phyloP scores from a whole-genome alignment of 1,140 invertebrate genomes.

The Dreissena polymorpha region DNA sequence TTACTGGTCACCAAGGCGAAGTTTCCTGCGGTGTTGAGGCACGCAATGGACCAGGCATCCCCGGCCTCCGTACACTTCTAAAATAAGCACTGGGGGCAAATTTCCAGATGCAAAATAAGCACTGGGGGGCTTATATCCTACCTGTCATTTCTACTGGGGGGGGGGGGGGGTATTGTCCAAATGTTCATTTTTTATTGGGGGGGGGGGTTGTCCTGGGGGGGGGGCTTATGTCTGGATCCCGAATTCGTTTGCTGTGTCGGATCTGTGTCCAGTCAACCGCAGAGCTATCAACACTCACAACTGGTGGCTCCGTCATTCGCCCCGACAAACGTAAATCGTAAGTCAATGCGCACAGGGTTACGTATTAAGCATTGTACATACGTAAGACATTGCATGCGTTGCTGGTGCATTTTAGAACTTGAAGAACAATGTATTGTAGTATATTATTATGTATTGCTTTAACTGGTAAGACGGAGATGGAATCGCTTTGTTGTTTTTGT shows the following conservation, averaged over 20 bases:
- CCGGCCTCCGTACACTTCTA: slow-evolving; percentile 4
- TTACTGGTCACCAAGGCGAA: not conserved
- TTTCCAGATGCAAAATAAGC: no score
- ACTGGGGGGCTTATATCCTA: no score
- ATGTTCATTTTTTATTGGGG: no score
- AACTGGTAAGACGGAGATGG: no score
- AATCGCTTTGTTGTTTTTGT: no score
- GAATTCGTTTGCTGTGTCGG: not conserved
- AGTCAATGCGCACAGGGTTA: not conserved
- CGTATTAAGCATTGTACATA: not conserved
- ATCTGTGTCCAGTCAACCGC: not conserved
- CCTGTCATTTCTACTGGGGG: no score
- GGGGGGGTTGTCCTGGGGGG: no score
- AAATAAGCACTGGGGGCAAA: no score
- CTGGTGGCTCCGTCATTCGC: not conserved
- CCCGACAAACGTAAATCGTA: not conserved
- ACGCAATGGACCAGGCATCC: slow-evolving; percentile 7
- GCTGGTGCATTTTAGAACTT: not conserved
- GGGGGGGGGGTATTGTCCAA: no score
- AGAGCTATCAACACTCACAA: not conserved
- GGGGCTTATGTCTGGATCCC: no score
- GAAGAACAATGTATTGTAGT: no score
- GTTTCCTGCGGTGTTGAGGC: slow-evolving; percentile 10
- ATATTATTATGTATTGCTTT: no score
- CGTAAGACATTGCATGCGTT: not conserved